phyloP scores from a whole-genome alignment of 2,797 vertebrate species.

The Microchirus variegatus region DNA sequence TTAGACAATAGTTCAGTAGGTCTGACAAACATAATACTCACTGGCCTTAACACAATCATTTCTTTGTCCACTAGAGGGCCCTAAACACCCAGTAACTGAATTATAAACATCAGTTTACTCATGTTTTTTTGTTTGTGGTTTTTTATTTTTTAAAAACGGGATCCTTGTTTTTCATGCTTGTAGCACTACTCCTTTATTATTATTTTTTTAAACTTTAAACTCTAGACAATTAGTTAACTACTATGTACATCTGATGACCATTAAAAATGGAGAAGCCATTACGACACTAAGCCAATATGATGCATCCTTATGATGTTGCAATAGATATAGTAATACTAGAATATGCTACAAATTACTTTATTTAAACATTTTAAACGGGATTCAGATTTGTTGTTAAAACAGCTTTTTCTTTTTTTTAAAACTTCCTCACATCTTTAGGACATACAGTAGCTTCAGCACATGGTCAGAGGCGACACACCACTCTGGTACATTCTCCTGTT shows the following conservation, averaged over 20 bases:
- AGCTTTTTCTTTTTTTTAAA: conserved; percentile 24
- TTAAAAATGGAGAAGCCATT: conserved; percentile 51
- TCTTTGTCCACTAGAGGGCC: conserved; percentile 67
- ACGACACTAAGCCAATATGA: conserved; percentile 54
- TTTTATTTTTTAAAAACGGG: conserved; percentile 32
- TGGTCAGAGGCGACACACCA: conserved; percentile 40
- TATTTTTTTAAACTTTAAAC: conserved; percentile 36
- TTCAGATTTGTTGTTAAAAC: conserved; percentile 18
- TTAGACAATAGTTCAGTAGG: conserved; percentile 17
- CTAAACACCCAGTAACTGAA: conserved; percentile 35
- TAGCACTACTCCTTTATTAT: conserved; percentile 35
- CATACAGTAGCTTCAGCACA: conserved; percentile 71
- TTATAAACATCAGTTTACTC: not conserved
- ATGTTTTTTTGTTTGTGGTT: not conserved
- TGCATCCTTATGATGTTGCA: conserved; percentile 25
- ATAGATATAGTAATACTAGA: not conserved
- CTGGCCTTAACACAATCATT: conserved; percentile 58
- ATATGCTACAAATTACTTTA: conserved; percentile 23
- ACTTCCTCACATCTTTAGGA: conserved; percentile 53
- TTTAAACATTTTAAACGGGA: conserved; percentile 1
- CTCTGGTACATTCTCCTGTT: conserved; percentile 19
- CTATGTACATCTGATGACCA: conserved; percentile 73
- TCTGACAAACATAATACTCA: conserved; percentile 61
- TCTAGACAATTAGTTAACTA: conserved; percentile 64
- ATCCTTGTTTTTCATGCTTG: conserved; percentile 59